Conservation (phyloP, 2,888 invertebrate genomes). For the Julus scandinavius region DNA sequence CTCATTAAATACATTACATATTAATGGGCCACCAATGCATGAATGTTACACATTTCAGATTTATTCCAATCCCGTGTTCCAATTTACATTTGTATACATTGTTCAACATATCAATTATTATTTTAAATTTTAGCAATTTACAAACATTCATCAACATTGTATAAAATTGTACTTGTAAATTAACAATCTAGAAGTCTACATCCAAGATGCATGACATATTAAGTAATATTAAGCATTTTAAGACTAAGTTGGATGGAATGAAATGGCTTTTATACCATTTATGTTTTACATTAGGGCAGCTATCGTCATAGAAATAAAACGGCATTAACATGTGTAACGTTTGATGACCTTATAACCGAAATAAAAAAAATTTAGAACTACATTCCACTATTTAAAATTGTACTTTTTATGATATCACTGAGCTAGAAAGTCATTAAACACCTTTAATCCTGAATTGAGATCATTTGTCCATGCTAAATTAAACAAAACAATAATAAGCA, state of each 20-base stretch:
- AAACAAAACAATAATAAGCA: neutral
- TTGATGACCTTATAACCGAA: too few species aligned
- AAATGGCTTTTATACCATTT: too few species aligned
- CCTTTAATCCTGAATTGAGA: neutral
- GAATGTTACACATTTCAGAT: neutral
- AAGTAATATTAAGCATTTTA: too few species aligned
- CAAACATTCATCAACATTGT: neutral
- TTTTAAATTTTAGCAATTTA: neutral
- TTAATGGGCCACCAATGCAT: neutral
- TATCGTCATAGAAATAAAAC: too few species aligned
- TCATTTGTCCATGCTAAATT: neutral
- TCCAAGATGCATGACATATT: neutral
- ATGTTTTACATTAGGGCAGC: too few species aligned
- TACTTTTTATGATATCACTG: too few species aligned
- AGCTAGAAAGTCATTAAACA: too few species aligned
- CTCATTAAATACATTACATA: neutral
- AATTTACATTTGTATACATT: neutral
- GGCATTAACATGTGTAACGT: too few species aligned
- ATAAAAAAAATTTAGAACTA: too few species aligned
- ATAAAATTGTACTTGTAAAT: neutral
- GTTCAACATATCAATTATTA: neutral
- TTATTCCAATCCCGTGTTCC: neutral
- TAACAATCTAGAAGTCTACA: neutral
- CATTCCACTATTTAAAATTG: too few species aligned
- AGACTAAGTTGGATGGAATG: too few species aligned